Base-by-base conservation (phyloP, 2,113 vertebrate species). In the cat (Felis catus) region DNA sequence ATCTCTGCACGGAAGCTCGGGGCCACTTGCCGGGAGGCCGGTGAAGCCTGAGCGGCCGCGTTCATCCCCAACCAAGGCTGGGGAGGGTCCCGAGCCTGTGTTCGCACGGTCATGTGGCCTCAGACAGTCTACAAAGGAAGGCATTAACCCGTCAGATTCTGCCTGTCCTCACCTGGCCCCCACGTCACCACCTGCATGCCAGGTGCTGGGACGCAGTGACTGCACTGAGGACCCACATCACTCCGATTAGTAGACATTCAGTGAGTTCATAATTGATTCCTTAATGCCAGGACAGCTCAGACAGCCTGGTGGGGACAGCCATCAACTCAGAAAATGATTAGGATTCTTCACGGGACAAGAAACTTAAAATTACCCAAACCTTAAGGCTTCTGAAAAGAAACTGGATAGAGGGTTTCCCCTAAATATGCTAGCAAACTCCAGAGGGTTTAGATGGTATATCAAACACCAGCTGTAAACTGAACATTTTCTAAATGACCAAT, bases 161-260 rank as follows among this genome's bases (percentile, higher is more conserved):
- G 51, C 21, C 58, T 89, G 45, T 39, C 68, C 61, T 87, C 48
- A 10, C 48, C 9, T 3, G 1, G 2, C 4, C 23, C 45, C 55
- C 6, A 0, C 0, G 13, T 41, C 81, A 18, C 58, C 2, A 65
- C 23, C 51, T 53, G 15, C 13, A 16, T 29, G 31, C 33, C 3
- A 10, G 18, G 13, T 23, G 36, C 70, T 16, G 29, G 45, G 13
- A 31, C 19, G 3, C 4, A n/a, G 36, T 4, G 15, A 14, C n/a
- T 1, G 1, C 23, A 1, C 14, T 16, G 1, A 21, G 23, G 65
- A 73, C 3, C 9, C 39, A 0, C 3, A 14, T 23, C 65, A 2
- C 5, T 36, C 25, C 16, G 1, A 18, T 29, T 36, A 31, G 16
- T 0, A 51, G 36, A 31, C 41, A 8, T 9, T 51, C 45, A 2